These are phyloP conservation scores for Octopus bimaculoides DNA, from an alignment of 1,140 invertebrate genomes.

Conservation along the genomic window DNA sequence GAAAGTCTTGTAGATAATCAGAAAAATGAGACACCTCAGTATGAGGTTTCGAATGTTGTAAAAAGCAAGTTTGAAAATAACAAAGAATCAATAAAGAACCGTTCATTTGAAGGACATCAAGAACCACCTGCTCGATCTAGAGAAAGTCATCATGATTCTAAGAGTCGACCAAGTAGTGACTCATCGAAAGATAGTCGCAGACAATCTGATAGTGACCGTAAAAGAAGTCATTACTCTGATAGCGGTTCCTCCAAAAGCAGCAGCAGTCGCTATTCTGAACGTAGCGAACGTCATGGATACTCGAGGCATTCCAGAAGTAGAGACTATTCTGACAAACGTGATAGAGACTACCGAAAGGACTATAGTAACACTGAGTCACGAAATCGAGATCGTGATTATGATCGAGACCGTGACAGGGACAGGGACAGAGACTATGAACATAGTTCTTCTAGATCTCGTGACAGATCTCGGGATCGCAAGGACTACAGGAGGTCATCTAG, in stretches of 20 bases:
- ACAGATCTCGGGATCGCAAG: neutral
- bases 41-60: too few relatives aligned
- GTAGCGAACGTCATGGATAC: conserved; percentile 2
- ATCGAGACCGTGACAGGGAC: neutral
- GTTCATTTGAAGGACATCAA: neutral
- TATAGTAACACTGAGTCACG: neutral
- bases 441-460: neutral
- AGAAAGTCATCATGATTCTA: neutral
- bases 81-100: neutral
- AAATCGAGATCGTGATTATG: neutral
- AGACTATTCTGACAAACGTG: conserved; percentile 1
- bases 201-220: neutral
- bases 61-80: neutral
- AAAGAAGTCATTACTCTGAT: neutral
- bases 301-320: neutral
- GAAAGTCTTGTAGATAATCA: too few relatives aligned
- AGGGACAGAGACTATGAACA: neutral
- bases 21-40: too few relatives aligned
- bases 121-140: neutral
- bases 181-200: neutral
- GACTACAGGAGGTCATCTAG: neutral
- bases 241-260: neutral
- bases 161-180: neutral
- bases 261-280: neutral
- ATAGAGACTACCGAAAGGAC: neutral